Evolutionary conservation across 2,888 invertebrate genomes (phyloP).

Genomic region (Harpalus rubripes): DNA sequence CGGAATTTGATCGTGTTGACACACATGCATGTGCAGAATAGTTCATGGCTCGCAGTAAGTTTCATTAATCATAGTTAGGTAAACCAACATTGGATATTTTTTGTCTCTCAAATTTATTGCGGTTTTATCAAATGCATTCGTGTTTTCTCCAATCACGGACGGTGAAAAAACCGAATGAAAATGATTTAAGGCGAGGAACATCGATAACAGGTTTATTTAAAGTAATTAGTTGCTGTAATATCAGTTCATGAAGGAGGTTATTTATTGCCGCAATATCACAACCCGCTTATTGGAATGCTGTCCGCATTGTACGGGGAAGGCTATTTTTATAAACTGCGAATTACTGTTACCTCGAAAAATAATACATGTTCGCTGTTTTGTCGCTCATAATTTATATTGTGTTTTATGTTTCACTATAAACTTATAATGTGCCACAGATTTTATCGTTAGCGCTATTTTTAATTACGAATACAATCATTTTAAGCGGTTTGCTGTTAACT

Average conservation of each 20-base stretch:
- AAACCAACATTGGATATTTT: slow-evolving; percentile 15
- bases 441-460: neutral
- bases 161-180: slow-evolving; percentile 26
- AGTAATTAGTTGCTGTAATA: slow-evolving; percentile 53
- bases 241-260: slow-evolving; percentile 45
- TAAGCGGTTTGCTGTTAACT: neutral
- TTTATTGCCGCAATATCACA: slow-evolving; percentile 43
- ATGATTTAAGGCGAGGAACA: slow-evolving; percentile 46
- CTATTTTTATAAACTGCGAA: slow-evolving; percentile 39
- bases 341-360: slow-evolving; percentile 35
- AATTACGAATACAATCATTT: neutral
- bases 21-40: slow-evolving; percentile 37
- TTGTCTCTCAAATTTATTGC: slow-evolving; percentile 37
- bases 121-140: slow-evolving; percentile 47
- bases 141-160: slow-evolving; percentile 46
- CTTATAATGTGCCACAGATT: neutral
- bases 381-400: slow-evolving; percentile 35
- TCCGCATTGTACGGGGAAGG: slow-evolving; percentile 15
- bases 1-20: slow-evolving; percentile 19
- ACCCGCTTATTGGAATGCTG: slow-evolving; percentile 22
- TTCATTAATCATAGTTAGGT: slow-evolving; percentile 32
- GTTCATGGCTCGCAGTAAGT: slow-evolving; percentile 10
- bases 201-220: slow-evolving; percentile 59
- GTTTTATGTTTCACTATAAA: neutral
- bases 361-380: slow-evolving; percentile 35